These are phyloP conservation scores for Ranitomeya variabilis DNA, from an alignment of 2,113 vertebrate genomes.

Conservation along the genomic window DNA sequence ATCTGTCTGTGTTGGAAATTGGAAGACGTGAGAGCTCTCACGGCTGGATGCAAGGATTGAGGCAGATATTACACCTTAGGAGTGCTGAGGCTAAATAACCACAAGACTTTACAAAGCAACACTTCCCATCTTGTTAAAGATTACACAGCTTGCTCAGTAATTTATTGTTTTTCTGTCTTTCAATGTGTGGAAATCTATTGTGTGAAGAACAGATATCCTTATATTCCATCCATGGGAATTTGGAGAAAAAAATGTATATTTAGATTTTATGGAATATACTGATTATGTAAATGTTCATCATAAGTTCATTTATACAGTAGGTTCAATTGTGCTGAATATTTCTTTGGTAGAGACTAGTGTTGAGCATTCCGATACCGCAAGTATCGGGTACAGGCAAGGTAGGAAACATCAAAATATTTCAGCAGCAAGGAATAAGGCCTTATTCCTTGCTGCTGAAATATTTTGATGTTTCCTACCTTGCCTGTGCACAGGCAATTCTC, in stretches of 20 bases:
- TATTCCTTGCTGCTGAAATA: too few species aligned
- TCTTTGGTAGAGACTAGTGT: background rate
- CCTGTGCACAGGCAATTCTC: too few species aligned
- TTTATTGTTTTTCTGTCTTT: slow-evolving; percentile 2
- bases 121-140: slow-evolving; percentile 29
- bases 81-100: slow-evolving; percentile 25
- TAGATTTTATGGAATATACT: background rate
- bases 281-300: background rate
- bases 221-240: background rate
- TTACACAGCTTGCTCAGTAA: slow-evolving; percentile 29
- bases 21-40: slow-evolving; percentile 31
- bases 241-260: background rate
- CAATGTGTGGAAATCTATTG: slow-evolving; percentile 8
- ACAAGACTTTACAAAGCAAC: slow-evolving; percentile 31
- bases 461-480: too few species aligned
- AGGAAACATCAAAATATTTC: too few species aligned
- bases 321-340: background rate
- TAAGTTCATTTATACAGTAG: background rate
- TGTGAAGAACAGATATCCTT: background rate
- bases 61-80: slow-evolving; percentile 32
- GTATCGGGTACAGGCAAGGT: too few species aligned
- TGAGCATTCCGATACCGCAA: too few species aligned
- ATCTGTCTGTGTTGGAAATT: slow-evolving; percentile 26
- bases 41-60: slow-evolving; percentile 34
- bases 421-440: too few species aligned